phyloP scores from a whole-genome alignment of 2,888 invertebrate genomes.

The Flexamia atlantica region DNA sequence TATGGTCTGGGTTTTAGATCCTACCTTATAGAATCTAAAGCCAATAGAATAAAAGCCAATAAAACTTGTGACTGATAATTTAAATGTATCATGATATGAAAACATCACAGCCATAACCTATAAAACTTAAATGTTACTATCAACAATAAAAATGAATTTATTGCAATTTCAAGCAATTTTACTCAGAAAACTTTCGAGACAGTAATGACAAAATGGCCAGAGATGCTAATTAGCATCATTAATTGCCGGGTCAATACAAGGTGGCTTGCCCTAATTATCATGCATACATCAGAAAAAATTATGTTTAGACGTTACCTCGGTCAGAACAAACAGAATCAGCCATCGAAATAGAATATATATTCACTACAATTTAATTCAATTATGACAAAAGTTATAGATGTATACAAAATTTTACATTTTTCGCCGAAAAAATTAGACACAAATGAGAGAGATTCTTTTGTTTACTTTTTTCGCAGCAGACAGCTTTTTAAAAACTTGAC shows the following conservation, averaged over 20 bases:
- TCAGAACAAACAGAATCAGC: conserved; percentile 50
- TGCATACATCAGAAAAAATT: background rate
- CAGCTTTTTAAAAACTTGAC: conserved; percentile 51
- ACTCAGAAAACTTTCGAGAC: background rate
- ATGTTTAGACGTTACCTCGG: conserved; percentile 24
- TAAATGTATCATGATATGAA: too few species aligned
- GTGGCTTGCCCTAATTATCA: conserved; percentile 48
- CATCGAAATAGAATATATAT: conserved; percentile 7
- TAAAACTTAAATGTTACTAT: background rate
- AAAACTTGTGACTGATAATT: too few species aligned
- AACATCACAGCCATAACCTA: conserved; percentile 36
- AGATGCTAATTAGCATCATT: conserved; percentile 49
- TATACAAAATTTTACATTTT: conserved; percentile 34
- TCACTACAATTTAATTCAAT: conserved; percentile 2
- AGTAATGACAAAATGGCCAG: conserved; percentile 30
- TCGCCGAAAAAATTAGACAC: conserved; percentile 15
- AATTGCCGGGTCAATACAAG: conserved; percentile 59
- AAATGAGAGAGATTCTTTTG: conserved; percentile 42
- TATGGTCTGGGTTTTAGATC: too few species aligned
- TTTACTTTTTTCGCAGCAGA: conserved; percentile 55
- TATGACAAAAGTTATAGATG: conserved; percentile 13
- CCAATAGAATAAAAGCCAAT: too few species aligned
- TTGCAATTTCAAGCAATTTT: background rate
- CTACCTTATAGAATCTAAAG: too few species aligned
- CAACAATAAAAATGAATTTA: background rate